Evolutionary conservation across 2,888 invertebrate genomes (phyloP), one percentile per base, ranked within the genome.

Genomic region (Drosophila setosimentum): DNA sequence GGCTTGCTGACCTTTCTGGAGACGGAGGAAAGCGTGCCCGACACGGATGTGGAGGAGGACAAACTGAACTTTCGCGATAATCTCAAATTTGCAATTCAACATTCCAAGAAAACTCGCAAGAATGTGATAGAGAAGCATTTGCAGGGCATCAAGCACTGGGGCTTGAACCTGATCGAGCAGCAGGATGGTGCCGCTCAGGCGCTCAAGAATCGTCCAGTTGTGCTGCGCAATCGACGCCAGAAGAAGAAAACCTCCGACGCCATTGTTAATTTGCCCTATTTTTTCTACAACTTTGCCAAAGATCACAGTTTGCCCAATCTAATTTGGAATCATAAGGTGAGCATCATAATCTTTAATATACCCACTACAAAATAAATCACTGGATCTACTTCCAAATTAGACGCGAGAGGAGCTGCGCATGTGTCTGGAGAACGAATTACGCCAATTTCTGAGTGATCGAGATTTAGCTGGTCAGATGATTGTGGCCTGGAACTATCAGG

Each of bases 401-500:
- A 99, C 99, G 0, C 95, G 99, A 58, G 99, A 99, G 93, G 99
- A 99, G 92, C 94, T 99, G 62, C 95, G 98, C 76, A 97, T 97
- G 91, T 97, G 97, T 2, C 94, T 99, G 74, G 98, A 99, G 92
- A 97, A 97, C 92, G 99, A 99, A 93, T 95, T 99, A 61, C 95
- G 98, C 51, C 96, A 97, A 67, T 98, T 99, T 93, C 95, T 95
- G 0, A 96, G 96, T 6, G 99, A 99, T 93, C 96, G 98, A 76
- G 99, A 99, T 91, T 95, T 98, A 78, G 96, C 97, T 27, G 96
- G 97, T 30, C 95, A 95, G 30, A 94, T 95, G 59, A 94, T 97
- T 32, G 97, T 97, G 0, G 97, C 99, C 0, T 99, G 99, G 99
- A 99, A 99, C 94, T 98, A 99, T 94, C 96, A 97, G 48, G 99